Percentiles rank a stretch among this genome's conserved stretches.
Evolutionary conservation across 2,797 vertebrate genomes (phyloP).

Genomic region (Acanthopagrus latus): DNA sequence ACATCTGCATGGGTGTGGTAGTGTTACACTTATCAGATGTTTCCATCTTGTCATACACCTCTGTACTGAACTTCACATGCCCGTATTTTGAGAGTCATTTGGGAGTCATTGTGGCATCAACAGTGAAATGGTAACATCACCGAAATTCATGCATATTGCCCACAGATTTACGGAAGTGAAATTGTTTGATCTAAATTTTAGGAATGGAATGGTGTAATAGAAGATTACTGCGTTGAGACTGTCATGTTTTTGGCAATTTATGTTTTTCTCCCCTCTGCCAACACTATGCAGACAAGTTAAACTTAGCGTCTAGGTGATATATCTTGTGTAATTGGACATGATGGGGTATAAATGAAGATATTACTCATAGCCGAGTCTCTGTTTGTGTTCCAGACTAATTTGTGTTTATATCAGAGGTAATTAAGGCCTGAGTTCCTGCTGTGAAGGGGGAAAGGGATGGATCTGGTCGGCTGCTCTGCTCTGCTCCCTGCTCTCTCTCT

Average conservation of each 20-base stretch:
- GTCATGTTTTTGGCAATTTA: slow-evolving; percentile 51
- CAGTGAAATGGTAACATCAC: slow-evolving; percentile 25
- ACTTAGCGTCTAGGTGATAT: slow-evolving; percentile 59
- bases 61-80: neutral
- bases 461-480: slow-evolving; percentile 51
- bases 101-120: slow-evolving; percentile 13
- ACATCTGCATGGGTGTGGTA: neutral
- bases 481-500: neutral
- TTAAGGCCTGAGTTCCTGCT: slow-evolving; percentile 67
- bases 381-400: slow-evolving; percentile 74
- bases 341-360: slow-evolving; percentile 72
- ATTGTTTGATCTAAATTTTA: slow-evolving; percentile 29
- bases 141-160: slow-evolving; percentile 12
- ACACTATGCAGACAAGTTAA: slow-evolving; percentile 45
- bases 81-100: slow-evolving; percentile 29
- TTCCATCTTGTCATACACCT: neutral
- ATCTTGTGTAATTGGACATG: slow-evolving; percentile 74
- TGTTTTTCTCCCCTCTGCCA: slow-evolving; percentile 40
- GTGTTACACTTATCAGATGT: neutral
- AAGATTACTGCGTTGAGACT: slow-evolving; percentile 37
- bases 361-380: slow-evolving; percentile 67
- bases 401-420: slow-evolving; percentile 74
- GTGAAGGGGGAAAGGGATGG: slow-evolving; percentile 51
- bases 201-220: slow-evolving; percentile 2
- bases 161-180: neutral